These are phyloP conservation scores for Myotis lucifugus DNA, from an alignment of 2,113 vertebrate species.

Conservation along the genomic window DNA sequence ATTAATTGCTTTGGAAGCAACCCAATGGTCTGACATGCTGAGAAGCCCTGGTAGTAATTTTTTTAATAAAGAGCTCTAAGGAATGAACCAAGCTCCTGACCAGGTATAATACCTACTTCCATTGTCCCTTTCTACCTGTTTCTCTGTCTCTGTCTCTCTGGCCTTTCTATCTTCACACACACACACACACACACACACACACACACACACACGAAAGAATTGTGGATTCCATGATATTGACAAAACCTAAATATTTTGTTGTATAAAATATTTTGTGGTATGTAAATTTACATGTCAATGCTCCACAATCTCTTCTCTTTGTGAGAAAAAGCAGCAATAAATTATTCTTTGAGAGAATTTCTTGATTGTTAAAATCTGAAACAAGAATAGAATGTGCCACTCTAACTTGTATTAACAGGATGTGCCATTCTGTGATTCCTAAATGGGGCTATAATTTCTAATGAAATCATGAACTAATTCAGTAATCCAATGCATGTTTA, in stretches of 20 bases:
- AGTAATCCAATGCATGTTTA: background rate
- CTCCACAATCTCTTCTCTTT: background rate
- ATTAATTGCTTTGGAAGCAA: constrained; percentile 79
- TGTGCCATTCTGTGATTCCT: background rate
- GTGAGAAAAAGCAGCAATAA: background rate
- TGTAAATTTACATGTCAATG: background rate
- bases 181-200: background rate
- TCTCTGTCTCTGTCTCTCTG: background rate
- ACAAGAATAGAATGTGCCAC: background rate
- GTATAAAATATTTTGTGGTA: background rate
- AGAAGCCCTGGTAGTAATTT: constrained; percentile 34
- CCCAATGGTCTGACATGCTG: constrained; percentile 67
- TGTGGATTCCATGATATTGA: background rate
- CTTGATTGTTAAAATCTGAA: background rate
- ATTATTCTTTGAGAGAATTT: background rate
- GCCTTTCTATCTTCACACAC: background rate
- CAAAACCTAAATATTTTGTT: background rate
- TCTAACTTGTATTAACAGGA: background rate
- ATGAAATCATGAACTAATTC: background rate
- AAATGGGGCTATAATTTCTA: background rate
- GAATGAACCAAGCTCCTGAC: constrained; percentile 59
- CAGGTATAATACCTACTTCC: constrained; percentile 33
- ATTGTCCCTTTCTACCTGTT: background rate
- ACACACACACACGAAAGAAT: background rate
- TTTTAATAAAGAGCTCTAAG: constrained; percentile 41